Evolutionary conservation across 2,113 vertebrate species (phyloP).

Genomic region (Rhynchomys soricoides): DNA sequence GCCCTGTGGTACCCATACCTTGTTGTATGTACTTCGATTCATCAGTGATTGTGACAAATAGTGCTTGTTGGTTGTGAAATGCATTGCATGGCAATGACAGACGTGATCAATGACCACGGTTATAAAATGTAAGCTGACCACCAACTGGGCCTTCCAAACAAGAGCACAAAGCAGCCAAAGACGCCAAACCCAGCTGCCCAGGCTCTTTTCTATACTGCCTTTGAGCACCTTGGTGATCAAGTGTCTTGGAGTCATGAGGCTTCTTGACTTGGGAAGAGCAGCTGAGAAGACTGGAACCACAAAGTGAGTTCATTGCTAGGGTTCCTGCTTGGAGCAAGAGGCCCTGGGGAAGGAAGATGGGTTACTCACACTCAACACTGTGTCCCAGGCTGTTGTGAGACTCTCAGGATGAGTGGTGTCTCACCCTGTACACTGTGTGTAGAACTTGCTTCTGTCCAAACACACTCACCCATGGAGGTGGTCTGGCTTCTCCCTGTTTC

Average conservation of each 20-base stretch:
- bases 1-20: not conserved
- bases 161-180: not conserved
- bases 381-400: too few species aligned
- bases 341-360: not conserved
- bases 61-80: not conserved
- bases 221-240: fast-evolving
- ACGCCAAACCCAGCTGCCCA: fast-evolving
- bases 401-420: not conserved
- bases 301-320: not conserved
- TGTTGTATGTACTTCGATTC: not conserved
- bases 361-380: too few species aligned
- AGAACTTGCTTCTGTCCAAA: not conserved
- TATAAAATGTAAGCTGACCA: not conserved
- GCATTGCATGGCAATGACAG: not conserved
- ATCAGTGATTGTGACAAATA: not conserved
- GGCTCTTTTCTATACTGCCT: not conserved
- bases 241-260: too few species aligned
- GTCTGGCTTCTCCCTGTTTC: not conserved
- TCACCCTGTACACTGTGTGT: not conserved
- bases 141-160: not conserved
- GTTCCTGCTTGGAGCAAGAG: not conserved
- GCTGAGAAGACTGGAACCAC: not conserved
- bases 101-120: not conserved
- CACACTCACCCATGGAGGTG: not conserved
- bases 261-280: not conserved